Percentiles rank a stretch among this genome's conserved stretches.
These are phyloP conservation scores for Cecropterus lyciades DNA, from an alignment of 1,140 invertebrate genomes.

Conservation along the genomic window DNA sequence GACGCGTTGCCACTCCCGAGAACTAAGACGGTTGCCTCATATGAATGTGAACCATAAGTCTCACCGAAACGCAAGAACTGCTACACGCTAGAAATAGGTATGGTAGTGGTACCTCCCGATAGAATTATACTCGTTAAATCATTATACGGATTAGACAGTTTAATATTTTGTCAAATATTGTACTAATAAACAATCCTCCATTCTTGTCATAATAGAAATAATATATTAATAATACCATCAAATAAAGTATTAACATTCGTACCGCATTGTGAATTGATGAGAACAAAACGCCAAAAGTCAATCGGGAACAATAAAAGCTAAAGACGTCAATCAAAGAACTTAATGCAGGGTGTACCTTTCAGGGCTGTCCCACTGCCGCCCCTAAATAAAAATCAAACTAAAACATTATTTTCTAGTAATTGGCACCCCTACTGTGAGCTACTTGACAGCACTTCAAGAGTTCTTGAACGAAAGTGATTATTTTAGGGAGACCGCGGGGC, in stretches of 20 bases:
- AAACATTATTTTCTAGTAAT: constrained; percentile 35
- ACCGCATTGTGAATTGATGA: constrained; percentile 21
- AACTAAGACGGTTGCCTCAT: no score
- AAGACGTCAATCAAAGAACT: constrained; percentile 76
- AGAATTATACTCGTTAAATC: no score
- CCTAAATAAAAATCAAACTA: constrained; percentile 66
- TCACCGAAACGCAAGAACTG: no score
- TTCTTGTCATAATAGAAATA: no score
- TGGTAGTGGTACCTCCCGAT: no score
- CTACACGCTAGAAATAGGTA: no score
- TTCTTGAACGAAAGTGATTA: constrained; percentile 32
- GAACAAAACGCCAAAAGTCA: constrained; percentile 65
- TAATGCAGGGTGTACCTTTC: constrained; percentile 76
- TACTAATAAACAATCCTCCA: no score
- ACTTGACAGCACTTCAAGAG: constrained; percentile 27
- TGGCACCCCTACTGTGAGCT: constrained; percentile 30
- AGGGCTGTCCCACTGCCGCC: constrained; percentile 80
- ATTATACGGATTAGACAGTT: no score
- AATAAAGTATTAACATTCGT: constrained; percentile 3
- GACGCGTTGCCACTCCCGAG: no score
- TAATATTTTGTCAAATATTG: no score
- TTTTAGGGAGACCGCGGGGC: constrained; percentile 24
- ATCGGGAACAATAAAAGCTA: constrained; percentile 67
- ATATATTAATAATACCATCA: no score
- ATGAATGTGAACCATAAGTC: no score